These are phyloP conservation scores for Melanophora roralis DNA, from an alignment of 2,888 invertebrate species.

Conservation along the genomic window DNA sequence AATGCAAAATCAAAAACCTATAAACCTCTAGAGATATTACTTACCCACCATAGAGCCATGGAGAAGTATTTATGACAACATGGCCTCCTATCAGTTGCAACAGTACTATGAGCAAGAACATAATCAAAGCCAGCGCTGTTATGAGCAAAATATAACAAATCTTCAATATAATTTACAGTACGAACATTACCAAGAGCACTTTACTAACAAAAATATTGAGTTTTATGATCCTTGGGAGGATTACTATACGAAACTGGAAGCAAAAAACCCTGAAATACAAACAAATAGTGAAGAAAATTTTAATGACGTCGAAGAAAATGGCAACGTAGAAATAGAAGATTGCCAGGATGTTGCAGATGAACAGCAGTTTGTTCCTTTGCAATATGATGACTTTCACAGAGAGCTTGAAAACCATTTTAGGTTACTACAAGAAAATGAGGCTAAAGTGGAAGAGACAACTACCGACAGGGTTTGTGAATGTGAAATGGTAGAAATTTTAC, in stretches of 20 bases:
- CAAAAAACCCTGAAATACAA: slow-evolving; percentile 22
- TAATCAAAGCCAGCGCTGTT: slow-evolving; percentile 8
- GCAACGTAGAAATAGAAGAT: not conserved
- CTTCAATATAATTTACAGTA: slow-evolving; percentile 46
- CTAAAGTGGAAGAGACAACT: slow-evolving; percentile 14
- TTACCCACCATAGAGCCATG: slow-evolving; percentile 46
- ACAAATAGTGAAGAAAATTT: not conserved
- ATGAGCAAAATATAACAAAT: slow-evolving; percentile 27
- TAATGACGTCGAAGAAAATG: not conserved
- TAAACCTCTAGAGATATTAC: slow-evolving; percentile 43
- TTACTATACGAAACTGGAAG: slow-evolving; percentile 79
- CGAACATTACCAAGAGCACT: slow-evolving; percentile 39
- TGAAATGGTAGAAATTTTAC: not conserved
- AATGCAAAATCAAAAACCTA: not conserved
- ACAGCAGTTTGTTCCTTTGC: not conserved
- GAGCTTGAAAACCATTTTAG: not conserved
- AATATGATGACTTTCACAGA: not conserved
- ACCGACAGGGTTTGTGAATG: not conserved
- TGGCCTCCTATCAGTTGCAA: slow-evolving; percentile 53
- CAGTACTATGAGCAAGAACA: slow-evolving; percentile 56
- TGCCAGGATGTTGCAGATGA: no score
- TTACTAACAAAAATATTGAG: slow-evolving; percentile 68
- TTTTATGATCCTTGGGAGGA: slow-evolving; percentile 86
- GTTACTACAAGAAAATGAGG: slow-evolving; percentile 4
- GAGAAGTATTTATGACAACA: slow-evolving; percentile 44